Evolutionary conservation across 1,140 invertebrate species (phyloP).

Genomic region (Triops cancriformis): DNA sequence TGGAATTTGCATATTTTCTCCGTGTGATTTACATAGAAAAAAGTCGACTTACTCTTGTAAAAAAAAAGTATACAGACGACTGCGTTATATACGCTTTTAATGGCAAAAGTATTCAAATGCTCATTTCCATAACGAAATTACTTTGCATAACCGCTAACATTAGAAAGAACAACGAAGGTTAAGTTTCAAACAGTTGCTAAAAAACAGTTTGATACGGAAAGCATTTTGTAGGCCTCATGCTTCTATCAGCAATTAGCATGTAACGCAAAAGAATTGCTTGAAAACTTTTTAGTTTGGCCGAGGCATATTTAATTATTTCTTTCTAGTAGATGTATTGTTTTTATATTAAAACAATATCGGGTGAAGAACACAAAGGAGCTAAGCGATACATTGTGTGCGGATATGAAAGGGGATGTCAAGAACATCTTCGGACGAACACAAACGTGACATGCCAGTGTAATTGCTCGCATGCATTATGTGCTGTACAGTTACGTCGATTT

Average conservation of each 20-base stretch:
- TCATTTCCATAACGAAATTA: neutral
- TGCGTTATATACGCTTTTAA: neutral
- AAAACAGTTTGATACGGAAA: neutral
- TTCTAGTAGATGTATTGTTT: neutral
- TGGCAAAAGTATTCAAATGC: neutral
- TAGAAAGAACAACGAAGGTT: neutral
- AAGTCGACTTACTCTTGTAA: too few relatives aligned
- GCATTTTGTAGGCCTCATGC: too few relatives aligned
- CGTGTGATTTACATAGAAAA: too few relatives aligned
- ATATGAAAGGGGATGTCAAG: neutral
- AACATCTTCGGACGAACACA: neutral
- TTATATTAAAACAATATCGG: neutral
- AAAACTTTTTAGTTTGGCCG: too few relatives aligned
- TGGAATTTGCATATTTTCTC: too few relatives aligned
- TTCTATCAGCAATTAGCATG: too few relatives aligned
- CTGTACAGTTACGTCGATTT: neutral
- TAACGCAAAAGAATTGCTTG: neutral
- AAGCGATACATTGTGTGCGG: neutral
- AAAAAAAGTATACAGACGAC: neutral
- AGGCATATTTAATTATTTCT: neutral
- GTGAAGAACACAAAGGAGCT: neutral
- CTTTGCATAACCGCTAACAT: neutral
- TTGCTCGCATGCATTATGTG: neutral
- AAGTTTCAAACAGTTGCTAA: neutral
- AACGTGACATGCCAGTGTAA: neutral